Evolutionary conservation across 2,113 vertebrate genomes (phyloP), one percentile per base, ranked within the genome.

Genomic region (Oncorhynchus keta): DNA sequence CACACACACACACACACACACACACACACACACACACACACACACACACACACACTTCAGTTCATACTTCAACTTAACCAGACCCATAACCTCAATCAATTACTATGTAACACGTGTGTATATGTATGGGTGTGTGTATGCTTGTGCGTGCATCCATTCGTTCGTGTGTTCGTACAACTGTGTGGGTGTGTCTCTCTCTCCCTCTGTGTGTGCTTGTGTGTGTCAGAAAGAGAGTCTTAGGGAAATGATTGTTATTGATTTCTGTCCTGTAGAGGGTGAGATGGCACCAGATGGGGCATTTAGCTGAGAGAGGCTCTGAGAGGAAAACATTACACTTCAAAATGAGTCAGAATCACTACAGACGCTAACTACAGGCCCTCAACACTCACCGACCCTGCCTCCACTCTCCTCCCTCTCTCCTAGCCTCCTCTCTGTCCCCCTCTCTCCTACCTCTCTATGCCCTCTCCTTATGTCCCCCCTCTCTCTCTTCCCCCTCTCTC

Each of bases 241-340:
- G 94, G 89, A 94, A 96, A 97, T 98, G 97, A 97, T 97, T 97
- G 93, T 94, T 97, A 99, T 99, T 97, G 97, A 99, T 98, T 98
- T 96, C 94, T 95, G 94, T 94, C 94, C 92, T 93, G 92, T 94
- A 95, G 94, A 97, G 90, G 95, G 97, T 95, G 95, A 96, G 95
- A 96, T 95, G 95, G 95, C 97, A 95, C 93, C 96, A 97, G 96
- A 96, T 96, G 95, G 95, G 95, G 95, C 96, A 95, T 97, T 97
- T 96, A 94, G 94, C 94, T 91, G 89, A 92, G 94, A 94, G 94
- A 94, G 93, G 94, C 93, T 94, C 85, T 92, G 88, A 86, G 94
- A 95, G 92, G 93, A 45, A 45, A 45, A 45, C 39, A 9, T 45
- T 45, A 12, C 9, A 0, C 39, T 45, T 45, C 39, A 45, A 9